A percentile compares a stretch with the other conserved stretches of the same genome.
These are phyloP conservation scores for Eudemis profundana DNA, from an alignment of 2,888 invertebrate genomes.

Conservation along the genomic window DNA sequence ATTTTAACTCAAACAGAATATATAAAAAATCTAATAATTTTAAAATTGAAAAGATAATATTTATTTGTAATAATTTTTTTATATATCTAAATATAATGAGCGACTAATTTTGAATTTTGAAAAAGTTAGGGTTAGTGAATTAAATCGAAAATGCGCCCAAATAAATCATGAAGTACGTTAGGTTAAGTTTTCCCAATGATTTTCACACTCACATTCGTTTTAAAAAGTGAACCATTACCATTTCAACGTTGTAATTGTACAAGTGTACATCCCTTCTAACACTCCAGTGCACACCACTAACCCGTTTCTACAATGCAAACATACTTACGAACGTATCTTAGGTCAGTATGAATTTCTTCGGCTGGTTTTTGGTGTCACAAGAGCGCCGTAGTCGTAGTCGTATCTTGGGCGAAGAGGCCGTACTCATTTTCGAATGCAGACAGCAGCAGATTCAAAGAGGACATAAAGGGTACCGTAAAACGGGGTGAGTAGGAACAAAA, in stretches of 20 bases:
- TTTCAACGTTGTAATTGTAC: slow-evolving; percentile 9
- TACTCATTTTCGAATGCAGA: no score
- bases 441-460: no score
- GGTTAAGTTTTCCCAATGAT: slow-evolving; percentile 8
- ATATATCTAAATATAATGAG: neutral
- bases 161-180: slow-evolving; percentile 34
- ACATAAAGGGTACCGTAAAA: no score
- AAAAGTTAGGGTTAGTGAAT: slow-evolving; percentile 48
- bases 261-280: slow-evolving; percentile 14
- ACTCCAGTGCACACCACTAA: slow-evolving; percentile 36
- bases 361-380: no score
- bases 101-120: slow-evolving; percentile 41
- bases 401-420: no score
- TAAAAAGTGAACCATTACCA: slow-evolving; percentile 15
- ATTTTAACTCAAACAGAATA: no score
- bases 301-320: slow-evolving; percentile 20
- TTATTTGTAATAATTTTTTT: no score
- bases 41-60: neutral
- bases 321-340: slow-evolving; percentile 27
- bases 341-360: no score
- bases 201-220: slow-evolving; percentile 29
- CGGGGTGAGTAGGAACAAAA: no score
- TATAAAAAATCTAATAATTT: no score
- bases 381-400: no score
- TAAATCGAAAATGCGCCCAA: slow-evolving; percentile 38